Base-by-base conservation (phyloP, 2,888 invertebrate species). In the Apodemia hepburni region DNA sequence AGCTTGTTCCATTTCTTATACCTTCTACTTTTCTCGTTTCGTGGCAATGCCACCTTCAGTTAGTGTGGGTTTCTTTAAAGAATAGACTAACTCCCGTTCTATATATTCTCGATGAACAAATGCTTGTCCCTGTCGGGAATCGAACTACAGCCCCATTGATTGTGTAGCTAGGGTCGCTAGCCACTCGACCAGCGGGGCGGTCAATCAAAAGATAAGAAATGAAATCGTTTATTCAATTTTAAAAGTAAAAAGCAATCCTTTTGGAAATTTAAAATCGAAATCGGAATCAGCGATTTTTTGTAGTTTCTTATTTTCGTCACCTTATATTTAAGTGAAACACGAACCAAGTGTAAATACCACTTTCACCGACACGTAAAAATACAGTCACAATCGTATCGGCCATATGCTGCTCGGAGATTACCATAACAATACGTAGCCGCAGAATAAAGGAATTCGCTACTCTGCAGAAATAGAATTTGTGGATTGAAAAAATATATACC, bases 341-440 rank as follows among this genome's bases (percentile, higher is more conserved):
- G 22, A 51, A 17, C 51, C 51, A 8, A 51, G 18, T 51, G 51
- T 22, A 22, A 22, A 22, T 51, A 22, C 18, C 51, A 51, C 51
- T 22, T 51, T 51, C 22, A 51, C 18, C 12, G 3, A 22, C n/a
- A 51, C 51, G 51, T 51, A 18, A 54, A 45, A 49, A 49, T 54
- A 54, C 54, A 54, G 27, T 54, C 18, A 22, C 22, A 54, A 51
- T 51, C 18, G 51, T 51, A 51, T 27, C 51, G 22, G 27, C 12
- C 51, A 51, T 51, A 51, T 51, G 51, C 51, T 51, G 22, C 18
- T 51, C 17, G 18, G 27, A 11, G 54, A 54, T 54, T 54, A 54
- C 15, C 54, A 54, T 54, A 54, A 54, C 54, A 54, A 54, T 54
- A 15, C 27, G 42, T 22, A 54, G 54, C 54, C 54, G 27, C 54